Evolutionary conservation across 2,888 invertebrate genomes (phyloP), one percentile per base, ranked within the genome.

Genomic region (Drosophila setosimentum): DNA sequence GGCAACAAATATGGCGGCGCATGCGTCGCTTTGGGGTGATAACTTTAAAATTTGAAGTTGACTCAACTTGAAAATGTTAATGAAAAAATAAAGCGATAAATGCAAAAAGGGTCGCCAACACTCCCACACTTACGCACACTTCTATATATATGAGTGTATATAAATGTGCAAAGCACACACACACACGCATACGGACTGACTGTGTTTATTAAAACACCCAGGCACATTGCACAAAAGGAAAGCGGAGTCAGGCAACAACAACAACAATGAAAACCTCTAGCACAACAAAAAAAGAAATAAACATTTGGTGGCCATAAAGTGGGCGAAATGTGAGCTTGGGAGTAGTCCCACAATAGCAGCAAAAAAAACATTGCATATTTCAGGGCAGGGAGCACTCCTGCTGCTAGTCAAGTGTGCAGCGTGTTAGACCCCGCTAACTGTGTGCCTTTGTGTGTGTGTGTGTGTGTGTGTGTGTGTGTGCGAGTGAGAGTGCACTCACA

Each of bases 121-220:
- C 61, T 40, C 66, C 54, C 63, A 30, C 57, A 54, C 37, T 50
- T 50, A 59, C 59, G 55, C 45, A 64, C 68, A 40, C 48, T 18
- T n/a, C 7, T 27, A 27, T 37, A 37, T 40, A 27, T 27, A 29
- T 29, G 11, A 30, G 37, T 21, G 30, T 8, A 55, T 40, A 37
- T 37, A 66, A 13, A 24, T 58, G 40, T 35, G 13, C 21, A 35
- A 11, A 37, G n/a, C 27, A 70, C 60, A 54, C 16, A 51, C 24
- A 68, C 55, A 55, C 58, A 60, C 53, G 61, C 53, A 66, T 37
- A 66, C 51, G 48, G 62, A 51, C 70, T 67, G 55, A 73, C 72
- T 78, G 75, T 83, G 88, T 82, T 80, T 78, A 86, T 86, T 89
- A 87, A 80, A 86, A 86, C 88, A 87, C 83, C 88, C 87, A 54